A percentile compares a stretch with the other conserved stretches of the same genome.
phyloP scores from a whole-genome alignment of 1,140 invertebrate genomes.

The Nylanderia fulva region DNA sequence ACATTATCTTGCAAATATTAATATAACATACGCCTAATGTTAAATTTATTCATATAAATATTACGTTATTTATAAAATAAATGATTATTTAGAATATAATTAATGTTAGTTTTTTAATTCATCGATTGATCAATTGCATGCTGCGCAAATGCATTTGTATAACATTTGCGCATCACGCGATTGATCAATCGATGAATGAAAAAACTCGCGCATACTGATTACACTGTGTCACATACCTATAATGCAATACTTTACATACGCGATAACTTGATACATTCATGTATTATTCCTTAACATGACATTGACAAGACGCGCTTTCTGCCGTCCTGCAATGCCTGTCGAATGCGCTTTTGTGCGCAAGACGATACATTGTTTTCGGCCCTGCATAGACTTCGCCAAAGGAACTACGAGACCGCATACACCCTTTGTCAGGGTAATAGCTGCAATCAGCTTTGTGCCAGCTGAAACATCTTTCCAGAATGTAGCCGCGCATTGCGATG shows the following conservation, averaged over 20 bases:
- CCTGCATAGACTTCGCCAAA: conserved; percentile 36
- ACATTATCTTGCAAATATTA: background rate
- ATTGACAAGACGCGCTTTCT: conserved; percentile 50
- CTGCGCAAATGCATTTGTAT: too few relatives aligned
- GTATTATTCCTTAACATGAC: conserved; percentile 51
- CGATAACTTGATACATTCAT: background rate
- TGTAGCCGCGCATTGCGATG: conserved; percentile 1
- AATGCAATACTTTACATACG: background rate
- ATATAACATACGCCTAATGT: too few relatives aligned
- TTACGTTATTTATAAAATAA: background rate
- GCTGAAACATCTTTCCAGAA: conserved; percentile 57
- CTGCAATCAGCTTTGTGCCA: conserved; percentile 67
- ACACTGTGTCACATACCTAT: too few relatives aligned
- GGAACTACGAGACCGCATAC: conserved; percentile 54
- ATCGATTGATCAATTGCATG: too few relatives aligned
- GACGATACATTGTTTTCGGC: conserved; percentile 41
- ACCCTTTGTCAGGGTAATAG: conserved; percentile 69
- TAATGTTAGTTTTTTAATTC: too few relatives aligned
- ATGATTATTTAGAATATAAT: background rate
- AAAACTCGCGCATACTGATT: too few relatives aligned
- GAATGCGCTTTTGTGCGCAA: conserved; percentile 38
- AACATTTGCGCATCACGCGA: too few relatives aligned
- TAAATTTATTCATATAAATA: background rate
- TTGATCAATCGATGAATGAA: too few relatives aligned
- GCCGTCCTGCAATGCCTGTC: conserved; percentile 39